Conservation (phyloP, 1,140 invertebrate genomes). For the Leptinotarsa texana region DNA sequence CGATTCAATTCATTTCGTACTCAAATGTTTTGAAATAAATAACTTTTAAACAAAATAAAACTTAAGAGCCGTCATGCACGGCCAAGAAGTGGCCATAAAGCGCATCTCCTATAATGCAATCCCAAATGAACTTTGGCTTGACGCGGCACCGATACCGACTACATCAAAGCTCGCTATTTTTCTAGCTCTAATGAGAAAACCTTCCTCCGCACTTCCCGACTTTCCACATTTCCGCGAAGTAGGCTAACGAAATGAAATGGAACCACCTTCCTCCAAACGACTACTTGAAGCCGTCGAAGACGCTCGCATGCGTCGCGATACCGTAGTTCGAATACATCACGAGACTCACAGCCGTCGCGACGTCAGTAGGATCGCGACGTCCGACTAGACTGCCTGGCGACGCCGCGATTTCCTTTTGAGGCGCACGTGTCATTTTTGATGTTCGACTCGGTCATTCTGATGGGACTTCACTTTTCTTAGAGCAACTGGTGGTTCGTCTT, state of each 20-base stretch:
- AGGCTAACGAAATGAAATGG: slow-evolving; percentile 13
- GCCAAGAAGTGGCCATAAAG: no score
- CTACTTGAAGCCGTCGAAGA: neutral
- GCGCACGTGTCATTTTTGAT: slow-evolving; percentile 20
- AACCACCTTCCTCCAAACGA: neutral
- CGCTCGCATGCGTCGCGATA: slow-evolving; percentile 16
- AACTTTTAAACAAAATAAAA: no score
- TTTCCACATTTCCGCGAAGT: neutral
- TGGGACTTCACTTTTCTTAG: slow-evolving; percentile 4
- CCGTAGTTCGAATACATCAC: slow-evolving; percentile 4
- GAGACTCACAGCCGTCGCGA: neutral
- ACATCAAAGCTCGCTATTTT: neutral
- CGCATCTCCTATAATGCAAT: no score
- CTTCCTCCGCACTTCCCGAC: neutral
- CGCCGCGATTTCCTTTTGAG: slow-evolving; percentile 11
- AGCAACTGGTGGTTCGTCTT: neutral
- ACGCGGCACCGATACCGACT: no score
- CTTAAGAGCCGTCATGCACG: no score
- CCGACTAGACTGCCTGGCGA: slow-evolving; percentile 23
- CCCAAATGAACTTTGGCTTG: no score
- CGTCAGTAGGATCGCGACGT: slow-evolving; percentile 25
- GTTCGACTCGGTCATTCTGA: slow-evolving; percentile 1
- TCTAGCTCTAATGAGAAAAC: neutral
- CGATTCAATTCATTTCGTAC: no score
- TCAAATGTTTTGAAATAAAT: no score